Conservation (phyloP, 1,140 invertebrate species). For the Drosophila sturtevanti region DNA sequence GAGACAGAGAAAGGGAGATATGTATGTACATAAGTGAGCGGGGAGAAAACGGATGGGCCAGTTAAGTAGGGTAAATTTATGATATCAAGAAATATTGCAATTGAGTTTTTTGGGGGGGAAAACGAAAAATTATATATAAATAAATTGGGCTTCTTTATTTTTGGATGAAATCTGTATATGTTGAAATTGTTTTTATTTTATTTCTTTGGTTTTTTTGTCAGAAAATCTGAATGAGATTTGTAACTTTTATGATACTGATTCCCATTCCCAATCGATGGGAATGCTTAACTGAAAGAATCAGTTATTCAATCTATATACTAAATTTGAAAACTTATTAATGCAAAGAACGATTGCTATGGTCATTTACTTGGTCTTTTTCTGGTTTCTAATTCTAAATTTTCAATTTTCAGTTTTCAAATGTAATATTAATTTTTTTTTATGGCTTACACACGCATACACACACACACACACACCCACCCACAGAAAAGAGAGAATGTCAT, state of each 20-base stretch:
- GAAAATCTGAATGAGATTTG: no score
- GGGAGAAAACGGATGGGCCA: background rate
- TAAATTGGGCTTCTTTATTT: background rate
- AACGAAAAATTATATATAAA: background rate
- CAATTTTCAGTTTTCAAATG: background rate
- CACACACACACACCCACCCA: constrained; percentile 1
- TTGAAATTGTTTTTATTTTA: no score
- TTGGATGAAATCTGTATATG: background rate
- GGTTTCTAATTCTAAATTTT: background rate
- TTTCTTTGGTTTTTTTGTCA: no score
- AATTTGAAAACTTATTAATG: no score
- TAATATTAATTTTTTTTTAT: constrained; percentile 1
- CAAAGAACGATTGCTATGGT: no score
- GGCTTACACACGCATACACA: constrained; percentile 5
- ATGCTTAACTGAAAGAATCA: no score
- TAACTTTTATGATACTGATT: no score
- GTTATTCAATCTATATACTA: no score
- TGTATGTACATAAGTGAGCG: background rate
- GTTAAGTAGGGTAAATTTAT: constrained; percentile 13
- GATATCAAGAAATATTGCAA: constrained; percentile 8
- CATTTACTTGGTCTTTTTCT: no score
- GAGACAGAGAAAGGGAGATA: background rate
- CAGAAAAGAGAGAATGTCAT: constrained; percentile 39
- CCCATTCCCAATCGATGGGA: no score
- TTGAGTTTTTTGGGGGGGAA: background rate